A percentile compares a stretch with the other conserved stretches of the same genome.
phyloP scores from a whole-genome alignment of 2,888 invertebrate genomes.

The Nezara viridula region DNA sequence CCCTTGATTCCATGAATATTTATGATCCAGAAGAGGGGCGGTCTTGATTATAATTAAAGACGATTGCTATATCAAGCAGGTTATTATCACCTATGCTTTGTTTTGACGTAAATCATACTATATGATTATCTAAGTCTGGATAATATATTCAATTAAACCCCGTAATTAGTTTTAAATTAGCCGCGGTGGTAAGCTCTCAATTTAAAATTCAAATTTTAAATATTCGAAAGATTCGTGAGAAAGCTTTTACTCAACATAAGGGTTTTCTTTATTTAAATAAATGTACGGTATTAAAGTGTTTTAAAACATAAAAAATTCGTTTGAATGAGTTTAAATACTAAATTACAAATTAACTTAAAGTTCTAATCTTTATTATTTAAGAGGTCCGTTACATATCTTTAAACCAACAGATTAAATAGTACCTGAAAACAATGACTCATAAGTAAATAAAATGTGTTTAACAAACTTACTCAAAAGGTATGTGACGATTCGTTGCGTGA shows the following conservation, averaged over 20 bases:
- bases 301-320: no score
- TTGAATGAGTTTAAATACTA: no score
- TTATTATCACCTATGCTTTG: background rate
- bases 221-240: background rate
- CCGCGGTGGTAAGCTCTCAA: background rate
- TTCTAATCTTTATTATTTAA: no score
- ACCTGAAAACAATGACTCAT: no score
- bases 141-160: conserved; percentile 2
- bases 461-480: no score
- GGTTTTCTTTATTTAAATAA: background rate
- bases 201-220: conserved; percentile 15
- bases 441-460: no score
- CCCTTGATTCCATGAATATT: conserved; percentile 38
- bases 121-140: background rate
- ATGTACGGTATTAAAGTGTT: background rate
- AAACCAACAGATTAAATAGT: no score
- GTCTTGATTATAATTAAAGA: conserved; percentile 22
- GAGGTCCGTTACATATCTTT: no score
- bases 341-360: no score
- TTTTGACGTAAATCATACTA: background rate
- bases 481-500: no score
- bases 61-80: conserved; percentile 8
- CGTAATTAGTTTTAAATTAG: background rate
- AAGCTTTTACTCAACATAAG: background rate
- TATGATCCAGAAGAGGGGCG: background rate